These are phyloP conservation scores for Tapera naevia DNA, from an alignment of 2,797 vertebrate genomes.

Conservation along the genomic window DNA sequence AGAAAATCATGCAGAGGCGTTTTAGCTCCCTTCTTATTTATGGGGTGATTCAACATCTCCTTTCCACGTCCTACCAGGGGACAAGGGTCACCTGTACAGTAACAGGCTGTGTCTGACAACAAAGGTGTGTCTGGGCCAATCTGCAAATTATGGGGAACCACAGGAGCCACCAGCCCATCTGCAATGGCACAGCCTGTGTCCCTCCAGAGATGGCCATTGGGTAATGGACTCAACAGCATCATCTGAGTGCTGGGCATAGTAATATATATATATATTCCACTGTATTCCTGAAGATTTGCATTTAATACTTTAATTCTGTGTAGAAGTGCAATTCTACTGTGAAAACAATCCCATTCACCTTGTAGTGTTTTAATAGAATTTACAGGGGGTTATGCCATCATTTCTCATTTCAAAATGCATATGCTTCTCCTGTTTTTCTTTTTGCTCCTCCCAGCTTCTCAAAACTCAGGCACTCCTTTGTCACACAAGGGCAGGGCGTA, in stretches of 20 bases:
- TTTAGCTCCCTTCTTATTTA: not conserved
- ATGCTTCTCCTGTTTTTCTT: not conserved
- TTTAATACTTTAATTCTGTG: not conserved
- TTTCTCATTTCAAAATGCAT: not conserved
- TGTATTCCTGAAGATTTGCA: not conserved
- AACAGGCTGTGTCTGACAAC: not conserved
- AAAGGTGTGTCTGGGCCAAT: not conserved
- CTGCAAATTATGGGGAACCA: not conserved
- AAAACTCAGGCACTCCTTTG: not conserved
- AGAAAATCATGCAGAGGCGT: rapidly evolving
- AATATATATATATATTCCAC: not conserved
- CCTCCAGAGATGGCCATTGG: rapidly evolving
- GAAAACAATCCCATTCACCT: not conserved
- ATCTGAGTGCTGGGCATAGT: not conserved
- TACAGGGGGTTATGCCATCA: not conserved
- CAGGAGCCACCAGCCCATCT: not conserved
- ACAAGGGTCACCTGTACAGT: not conserved
- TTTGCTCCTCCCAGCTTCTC: not conserved
- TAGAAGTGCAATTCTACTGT: not conserved
- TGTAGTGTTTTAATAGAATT: not conserved
- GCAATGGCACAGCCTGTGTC: rapidly evolving
- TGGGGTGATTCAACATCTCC: not conserved
- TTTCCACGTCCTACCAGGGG: not conserved
- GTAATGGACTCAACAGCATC: not conserved
- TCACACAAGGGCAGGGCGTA: not conserved